Evolutionary conservation across 2,888 invertebrate genomes (phyloP), one percentile per base, ranked within the genome.

Genomic region (Leptarthrus brevirostris): DNA sequence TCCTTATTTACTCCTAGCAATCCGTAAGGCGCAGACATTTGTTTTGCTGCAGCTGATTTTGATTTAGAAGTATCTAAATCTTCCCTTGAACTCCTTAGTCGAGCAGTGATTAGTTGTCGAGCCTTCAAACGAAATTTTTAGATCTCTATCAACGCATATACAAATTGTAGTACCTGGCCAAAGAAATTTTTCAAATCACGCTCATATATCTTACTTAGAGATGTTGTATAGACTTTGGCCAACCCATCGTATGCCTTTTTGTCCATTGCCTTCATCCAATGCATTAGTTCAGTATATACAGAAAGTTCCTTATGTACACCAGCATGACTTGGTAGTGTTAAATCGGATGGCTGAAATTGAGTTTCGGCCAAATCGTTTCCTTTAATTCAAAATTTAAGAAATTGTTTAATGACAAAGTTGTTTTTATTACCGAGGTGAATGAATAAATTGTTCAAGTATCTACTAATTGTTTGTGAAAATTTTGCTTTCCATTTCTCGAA

Each of bases 371-470:
- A 87, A 82, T 93, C 91, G 81, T 92, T 92, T 14, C 89, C 89
- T 89, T 88, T 12, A 77, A 76, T 73, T 72, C 54, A 75, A 75
- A 44, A 18, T 1, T 8, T 4, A 6, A 30, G 30, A 30, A 30
- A 6, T 6, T 30, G 30, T 30, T 30, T 30, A 30, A 58, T 12
- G 1, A n/a, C n/a, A n/a, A n/a, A n/a, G n/a, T n/a, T n/a, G n/a
- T n/a, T n/a, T 81, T 86, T 88, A 83, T 89, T 89, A 70, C 90
- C 97, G 86, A 96, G 90, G 86, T 98, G 96, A 80, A 97, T 95
- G 79, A 98, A 96, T 69, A 96, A 88, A 86, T 98, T 97, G 83
- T 97, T 97, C 66, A 98, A 88, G 84, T 98, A 96, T 18, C 96
- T 90, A 75, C 93, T 92, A 71, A 98, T 90, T 53, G 92, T 91